Base-by-base conservation (phyloP, 2,797 vertebrate species). In the Carcharodon carcharias region DNA sequence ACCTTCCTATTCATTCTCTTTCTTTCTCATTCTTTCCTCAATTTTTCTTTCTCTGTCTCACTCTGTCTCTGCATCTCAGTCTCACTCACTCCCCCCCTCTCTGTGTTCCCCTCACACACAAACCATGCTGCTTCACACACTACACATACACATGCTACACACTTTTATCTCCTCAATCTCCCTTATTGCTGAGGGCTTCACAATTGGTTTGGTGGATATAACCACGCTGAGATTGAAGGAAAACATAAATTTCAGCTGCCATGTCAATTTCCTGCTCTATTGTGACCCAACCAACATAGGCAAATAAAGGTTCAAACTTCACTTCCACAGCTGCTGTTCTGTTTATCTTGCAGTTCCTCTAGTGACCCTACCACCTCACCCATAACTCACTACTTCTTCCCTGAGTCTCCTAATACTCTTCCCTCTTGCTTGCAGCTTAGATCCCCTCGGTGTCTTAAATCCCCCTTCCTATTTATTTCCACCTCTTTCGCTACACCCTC, bases 351-450 rank as follows among this genome's bases (percentile, higher is more conserved):
- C 35, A 63, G 31, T 63, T 9, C 18, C 89, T 92, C 58, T 35
- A 92, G 35, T 92, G 89, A 92, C 89, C 89, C 35, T n/a, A 21
- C 2, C 58, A 93, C 63, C 91, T 93, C 40, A 21, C n/a, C 91
- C 91, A 93, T 93, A 93, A 93, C 26, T 93, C 91, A 67, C n/a
- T 93, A 28, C 9, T 40, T 9, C 91, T 67, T 65, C 61, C 63
- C 61, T 45, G 5, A 61, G 89, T 18, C 58, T 92, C 58, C 58
- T 92, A 92, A 65, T 16, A 3, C 31, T 63, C 35, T 5, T 63
- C 21, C 61, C 35, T n/a, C 35, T 3, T 45, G 21, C 61, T 58
- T 93, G 16, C 21, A 93, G 65, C n/a, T 93, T 9, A 50, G 2
- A 1, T 40, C 63, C 61, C 21, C 21, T 63, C 2, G 11, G 61